These are phyloP conservation scores for Ceyx margarethae DNA, from an alignment of 2,113 vertebrate species.

Conservation along the genomic window DNA sequence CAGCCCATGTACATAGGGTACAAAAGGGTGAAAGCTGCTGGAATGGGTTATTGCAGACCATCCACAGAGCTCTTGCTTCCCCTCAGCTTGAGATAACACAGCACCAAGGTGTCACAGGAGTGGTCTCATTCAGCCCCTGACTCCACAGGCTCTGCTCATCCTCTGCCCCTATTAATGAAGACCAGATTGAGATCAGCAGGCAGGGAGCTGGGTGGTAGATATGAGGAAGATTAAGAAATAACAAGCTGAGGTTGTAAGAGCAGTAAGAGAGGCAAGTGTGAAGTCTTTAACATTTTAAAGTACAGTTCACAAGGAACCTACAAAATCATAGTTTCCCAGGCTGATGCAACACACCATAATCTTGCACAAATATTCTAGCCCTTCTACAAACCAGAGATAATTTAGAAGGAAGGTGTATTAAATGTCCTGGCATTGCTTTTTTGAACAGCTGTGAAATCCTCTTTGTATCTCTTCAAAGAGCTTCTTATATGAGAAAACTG, in stretches of 20 bases:
- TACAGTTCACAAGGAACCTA: background rate
- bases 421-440: background rate
- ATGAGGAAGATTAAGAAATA: background rate
- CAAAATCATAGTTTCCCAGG: background rate
- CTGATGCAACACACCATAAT: background rate
- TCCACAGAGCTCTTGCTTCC: background rate
- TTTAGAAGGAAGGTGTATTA: background rate
- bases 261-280: background rate
- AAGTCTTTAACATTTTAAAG: background rate
- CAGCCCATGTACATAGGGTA: fast-evolving
- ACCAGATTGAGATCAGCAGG: background rate
- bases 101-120: background rate
- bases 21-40: background rate
- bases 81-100: background rate
- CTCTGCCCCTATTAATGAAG: background rate
- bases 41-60: background rate
- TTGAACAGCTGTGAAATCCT: constrained; percentile 35
- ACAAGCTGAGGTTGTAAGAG: background rate
- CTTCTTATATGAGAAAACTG: background rate
- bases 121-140: background rate
- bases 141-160: background rate
- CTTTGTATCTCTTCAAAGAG: constrained; percentile 19
- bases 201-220: background rate
- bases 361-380: background rate
- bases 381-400: constrained; percentile 17